phyloP scores from a whole-genome alignment of 2,113 vertebrate species.

The Emydura subglobosa region DNA sequence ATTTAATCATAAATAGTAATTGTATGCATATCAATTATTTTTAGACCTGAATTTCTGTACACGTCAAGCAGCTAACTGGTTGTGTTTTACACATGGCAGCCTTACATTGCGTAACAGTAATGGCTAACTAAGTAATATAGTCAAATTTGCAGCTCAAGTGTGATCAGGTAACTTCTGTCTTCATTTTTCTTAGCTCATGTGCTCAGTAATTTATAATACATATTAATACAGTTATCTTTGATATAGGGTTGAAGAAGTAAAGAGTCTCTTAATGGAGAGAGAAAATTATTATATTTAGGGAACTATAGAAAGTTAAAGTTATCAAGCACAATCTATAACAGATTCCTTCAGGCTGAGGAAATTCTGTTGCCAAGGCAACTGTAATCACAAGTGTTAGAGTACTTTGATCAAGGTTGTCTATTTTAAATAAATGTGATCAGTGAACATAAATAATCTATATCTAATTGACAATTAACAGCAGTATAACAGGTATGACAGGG shows the following conservation, averaged over 20 bases:
- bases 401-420: neutral
- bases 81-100: neutral
- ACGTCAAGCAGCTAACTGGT: neutral
- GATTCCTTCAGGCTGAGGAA: neutral
- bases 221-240: neutral
- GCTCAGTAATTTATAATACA: neutral
- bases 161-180: neutral
- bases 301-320: neutral
- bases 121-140: neutral
- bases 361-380: slow-evolving; percentile 9
- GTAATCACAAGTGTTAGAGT: neutral
- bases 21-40: neutral
- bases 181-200: neutral
- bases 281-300: neutral
- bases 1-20: neutral
- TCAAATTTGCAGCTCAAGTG: neutral
- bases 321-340: neutral
- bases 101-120: neutral
- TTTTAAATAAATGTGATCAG: neutral
- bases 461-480: neutral
- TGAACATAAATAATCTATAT: neutral
- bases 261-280: neutral
- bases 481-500: neutral
- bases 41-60: neutral
- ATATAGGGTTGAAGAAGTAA: neutral